These are phyloP conservation scores for Epiperipatus broadwayi DNA, from an alignment of 2,888 invertebrate genomes.

Conservation along the genomic window DNA sequence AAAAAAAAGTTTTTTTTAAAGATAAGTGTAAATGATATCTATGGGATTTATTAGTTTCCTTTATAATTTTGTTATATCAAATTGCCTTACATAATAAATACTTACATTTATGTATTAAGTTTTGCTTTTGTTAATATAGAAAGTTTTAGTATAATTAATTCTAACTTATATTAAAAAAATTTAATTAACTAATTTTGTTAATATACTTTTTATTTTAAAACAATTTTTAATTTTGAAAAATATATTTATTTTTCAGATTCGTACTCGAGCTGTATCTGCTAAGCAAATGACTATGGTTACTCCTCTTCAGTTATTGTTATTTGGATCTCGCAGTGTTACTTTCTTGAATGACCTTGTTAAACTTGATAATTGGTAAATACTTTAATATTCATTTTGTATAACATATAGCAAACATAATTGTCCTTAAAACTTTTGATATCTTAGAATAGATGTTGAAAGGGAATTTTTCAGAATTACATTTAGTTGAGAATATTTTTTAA, in stretches of 20 bases:
- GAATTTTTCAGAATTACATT: neutral
- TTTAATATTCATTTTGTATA: slow-evolving; percentile 7
- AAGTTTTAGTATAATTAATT: too few relatives aligned
- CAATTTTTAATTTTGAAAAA: neutral
- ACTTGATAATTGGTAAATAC: slow-evolving; percentile 61
- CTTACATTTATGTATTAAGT: too few relatives aligned
- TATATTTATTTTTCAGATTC: slow-evolving; percentile 42
- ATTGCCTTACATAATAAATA: too few relatives aligned
- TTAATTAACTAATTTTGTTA: neutral
- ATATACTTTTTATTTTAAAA: neutral
- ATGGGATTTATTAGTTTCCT: too few relatives aligned
- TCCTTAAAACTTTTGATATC: slow-evolving; percentile 6
- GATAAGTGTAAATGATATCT: too few relatives aligned
- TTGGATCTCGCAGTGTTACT: slow-evolving; percentile 73
- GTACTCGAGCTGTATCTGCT: slow-evolving; percentile 82
- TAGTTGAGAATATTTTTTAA: too few relatives aligned
- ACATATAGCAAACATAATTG: neutral
- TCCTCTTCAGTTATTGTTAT: slow-evolving; percentile 73
- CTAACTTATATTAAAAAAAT: too few relatives aligned
- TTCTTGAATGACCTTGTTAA: slow-evolving; percentile 51
- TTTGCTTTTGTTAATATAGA: too few relatives aligned
- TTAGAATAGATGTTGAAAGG: slow-evolving; percentile 5
- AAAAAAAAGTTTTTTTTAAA: too few relatives aligned
- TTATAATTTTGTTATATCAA: too few relatives aligned
- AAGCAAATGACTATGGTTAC: slow-evolving; percentile 93